These are phyloP conservation scores for Stigmatopora nigra DNA, from an alignment of 2,113 vertebrate genomes.

Conservation along the genomic window DNA sequence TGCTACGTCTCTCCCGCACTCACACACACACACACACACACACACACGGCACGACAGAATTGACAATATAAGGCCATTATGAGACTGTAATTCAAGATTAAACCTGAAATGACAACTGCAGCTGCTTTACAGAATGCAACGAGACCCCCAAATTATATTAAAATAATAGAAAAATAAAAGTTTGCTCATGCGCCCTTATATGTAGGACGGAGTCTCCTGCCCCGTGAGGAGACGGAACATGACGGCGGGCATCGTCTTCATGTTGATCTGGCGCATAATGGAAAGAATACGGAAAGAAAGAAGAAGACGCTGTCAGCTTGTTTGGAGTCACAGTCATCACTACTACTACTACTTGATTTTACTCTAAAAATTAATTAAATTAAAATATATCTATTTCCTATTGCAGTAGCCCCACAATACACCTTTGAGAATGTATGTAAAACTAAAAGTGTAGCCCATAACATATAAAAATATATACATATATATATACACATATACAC, in stretches of 20 bases:
- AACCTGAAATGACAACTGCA: constrained; percentile 60
- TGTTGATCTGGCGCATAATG: constrained; percentile 81
- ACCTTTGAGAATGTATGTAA: too few relatives aligned
- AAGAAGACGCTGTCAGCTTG: neutral
- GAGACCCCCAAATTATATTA: constrained; percentile 37
- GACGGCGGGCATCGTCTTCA: constrained; percentile 99
- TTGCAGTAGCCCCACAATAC: too few relatives aligned
- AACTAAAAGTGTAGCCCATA: too few relatives aligned
- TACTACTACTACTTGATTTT: constrained; percentile 6
- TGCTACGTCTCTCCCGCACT: constrained; percentile 59
- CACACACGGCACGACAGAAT: constrained; percentile 56
- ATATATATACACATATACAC: too few relatives aligned
- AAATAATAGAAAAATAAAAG: constrained; percentile 65
- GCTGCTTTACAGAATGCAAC: constrained; percentile 57
- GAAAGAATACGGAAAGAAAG: constrained; percentile 1
- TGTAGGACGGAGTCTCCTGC: constrained; percentile 94
- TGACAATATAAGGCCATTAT: constrained; percentile 66
- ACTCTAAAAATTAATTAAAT: neutral
- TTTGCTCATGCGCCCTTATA: constrained; percentile 63
- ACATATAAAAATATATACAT: too few relatives aligned
- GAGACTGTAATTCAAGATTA: constrained; percentile 58
- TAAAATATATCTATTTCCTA: neutral
- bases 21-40: constrained; percentile 51
- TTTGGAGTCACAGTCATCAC: constrained; percentile 6
- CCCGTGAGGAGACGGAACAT: constrained; percentile 97